These are phyloP conservation scores for Nematopogon swammerdamellus DNA, from an alignment of 2,888 invertebrate species.

Conservation along the genomic window DNA sequence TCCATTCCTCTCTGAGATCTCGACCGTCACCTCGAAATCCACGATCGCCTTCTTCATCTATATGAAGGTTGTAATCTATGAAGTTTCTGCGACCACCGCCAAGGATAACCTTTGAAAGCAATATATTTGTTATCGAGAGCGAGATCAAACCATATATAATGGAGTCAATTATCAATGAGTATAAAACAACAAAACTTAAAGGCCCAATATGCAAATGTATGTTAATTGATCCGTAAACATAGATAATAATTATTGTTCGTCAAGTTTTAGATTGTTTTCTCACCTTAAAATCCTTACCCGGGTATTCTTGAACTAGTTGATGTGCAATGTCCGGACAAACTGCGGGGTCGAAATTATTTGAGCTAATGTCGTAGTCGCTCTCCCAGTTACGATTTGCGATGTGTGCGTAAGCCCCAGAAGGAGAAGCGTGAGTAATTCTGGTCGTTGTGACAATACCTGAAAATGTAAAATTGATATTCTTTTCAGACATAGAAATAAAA, in stretches of 20 bases:
- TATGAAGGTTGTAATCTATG: slow-evolving; percentile 36
- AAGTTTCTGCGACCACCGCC: slow-evolving; percentile 62
- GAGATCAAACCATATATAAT: no score
- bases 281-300: slow-evolving; percentile 59
- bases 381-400: slow-evolving; percentile 60
- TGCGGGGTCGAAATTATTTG: slow-evolving; percentile 31
- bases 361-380: slow-evolving; percentile 43
- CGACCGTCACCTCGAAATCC: slow-evolving; percentile 50
- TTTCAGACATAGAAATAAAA: no score
- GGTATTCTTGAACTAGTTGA: slow-evolving; percentile 54
- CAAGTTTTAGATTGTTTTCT: no score
- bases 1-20: slow-evolving; percentile 59
- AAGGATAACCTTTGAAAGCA: slow-evolving; percentile 44
- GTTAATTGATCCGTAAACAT: no score
- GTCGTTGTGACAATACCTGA: slow-evolving; percentile 62
- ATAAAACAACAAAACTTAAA: no score
- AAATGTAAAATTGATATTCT: no score
- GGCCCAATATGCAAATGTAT: no score
- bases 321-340: slow-evolving; percentile 59
- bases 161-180: no score
- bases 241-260: no score
- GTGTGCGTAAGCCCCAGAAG: slow-evolving; percentile 42
- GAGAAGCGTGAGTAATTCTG: slow-evolving; percentile 65
- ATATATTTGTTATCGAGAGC: neutral
- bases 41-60: slow-evolving; percentile 24